phyloP scores from a whole-genome alignment of 2,797 vertebrate species.

The Hapalemur alaotrensis region DNA sequence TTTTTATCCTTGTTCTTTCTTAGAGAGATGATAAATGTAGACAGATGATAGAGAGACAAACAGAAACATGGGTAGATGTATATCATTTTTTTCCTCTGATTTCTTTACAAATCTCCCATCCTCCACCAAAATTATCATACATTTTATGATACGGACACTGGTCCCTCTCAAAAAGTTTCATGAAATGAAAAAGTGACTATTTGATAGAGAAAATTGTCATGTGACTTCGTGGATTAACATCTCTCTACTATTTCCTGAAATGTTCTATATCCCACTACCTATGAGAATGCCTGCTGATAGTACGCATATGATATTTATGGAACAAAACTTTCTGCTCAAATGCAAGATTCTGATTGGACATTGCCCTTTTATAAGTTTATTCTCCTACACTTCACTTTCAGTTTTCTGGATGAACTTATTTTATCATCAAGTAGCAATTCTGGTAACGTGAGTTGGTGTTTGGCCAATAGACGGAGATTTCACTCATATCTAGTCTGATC shows the following conservation, averaged over 20 bases:
- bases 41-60: not conserved
- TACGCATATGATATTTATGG: not conserved
- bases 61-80: not conserved
- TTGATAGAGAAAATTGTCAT: not conserved
- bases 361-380: not conserved
- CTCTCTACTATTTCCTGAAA: not conserved
- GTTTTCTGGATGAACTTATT: conserved; percentile 21
- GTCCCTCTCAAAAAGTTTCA: not conserved
- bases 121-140: not conserved
- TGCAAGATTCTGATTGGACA: not conserved
- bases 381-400: not conserved
- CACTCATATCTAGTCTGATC: not conserved
- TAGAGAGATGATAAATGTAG: not conserved
- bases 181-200: not conserved
- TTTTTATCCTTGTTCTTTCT: not conserved
- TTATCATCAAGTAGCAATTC: not conserved
- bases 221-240: not conserved
- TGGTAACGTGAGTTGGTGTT: not conserved
- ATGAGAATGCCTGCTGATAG: not conserved
- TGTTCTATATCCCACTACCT: not conserved
- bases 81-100: not conserved
- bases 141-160: not conserved
- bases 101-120: not conserved
- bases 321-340: not conserved
- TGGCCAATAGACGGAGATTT: not conserved